A percentile compares a stretch with the other conserved stretches of the same genome.
Conservation (phyloP, 2,797 vertebrate species). For the Notolepis coatsorum region DNA sequence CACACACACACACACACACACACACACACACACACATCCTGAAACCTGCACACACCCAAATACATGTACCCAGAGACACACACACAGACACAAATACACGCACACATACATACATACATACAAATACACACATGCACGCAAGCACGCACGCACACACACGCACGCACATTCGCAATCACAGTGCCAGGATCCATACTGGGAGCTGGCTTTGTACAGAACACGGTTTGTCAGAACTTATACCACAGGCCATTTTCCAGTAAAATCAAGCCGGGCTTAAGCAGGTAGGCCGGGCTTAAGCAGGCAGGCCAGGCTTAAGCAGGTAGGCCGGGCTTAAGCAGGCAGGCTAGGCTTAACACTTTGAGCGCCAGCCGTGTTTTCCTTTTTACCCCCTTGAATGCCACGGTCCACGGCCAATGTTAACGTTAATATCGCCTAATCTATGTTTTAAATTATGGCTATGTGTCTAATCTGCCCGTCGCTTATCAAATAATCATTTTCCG, state of each 20-base stretch:
- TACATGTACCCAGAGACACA: conserved; percentile 15
- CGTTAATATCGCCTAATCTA: too few species aligned
- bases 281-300: too few species aligned
- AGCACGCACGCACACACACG: not conserved
- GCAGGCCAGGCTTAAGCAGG: not conserved
- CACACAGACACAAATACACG: not conserved
- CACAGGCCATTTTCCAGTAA: conserved; percentile 70
- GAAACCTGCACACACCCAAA: not conserved
- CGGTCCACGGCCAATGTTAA: too few species aligned
- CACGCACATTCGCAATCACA: not conserved
- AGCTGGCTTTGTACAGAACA: conserved; percentile 64
- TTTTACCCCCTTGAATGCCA: too few species aligned
- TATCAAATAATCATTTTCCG: too few species aligned
- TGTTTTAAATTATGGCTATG: too few species aligned
- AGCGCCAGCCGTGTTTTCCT: too few species aligned
- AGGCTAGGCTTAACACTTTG: too few species aligned
- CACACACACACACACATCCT: not conserved
- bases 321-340: conserved; percentile 59
- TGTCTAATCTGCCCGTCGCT: too few species aligned
- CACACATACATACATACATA: not conserved
- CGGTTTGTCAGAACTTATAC: conserved; percentile 62
- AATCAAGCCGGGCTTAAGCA: conserved; percentile 60
- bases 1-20: not conserved
- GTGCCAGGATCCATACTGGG: conserved; percentile 64
- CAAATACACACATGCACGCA: not conserved